These are phyloP conservation scores for Rhynchomys soricoides DNA, from an alignment of 2,113 vertebrate genomes.

Conservation along the genomic window DNA sequence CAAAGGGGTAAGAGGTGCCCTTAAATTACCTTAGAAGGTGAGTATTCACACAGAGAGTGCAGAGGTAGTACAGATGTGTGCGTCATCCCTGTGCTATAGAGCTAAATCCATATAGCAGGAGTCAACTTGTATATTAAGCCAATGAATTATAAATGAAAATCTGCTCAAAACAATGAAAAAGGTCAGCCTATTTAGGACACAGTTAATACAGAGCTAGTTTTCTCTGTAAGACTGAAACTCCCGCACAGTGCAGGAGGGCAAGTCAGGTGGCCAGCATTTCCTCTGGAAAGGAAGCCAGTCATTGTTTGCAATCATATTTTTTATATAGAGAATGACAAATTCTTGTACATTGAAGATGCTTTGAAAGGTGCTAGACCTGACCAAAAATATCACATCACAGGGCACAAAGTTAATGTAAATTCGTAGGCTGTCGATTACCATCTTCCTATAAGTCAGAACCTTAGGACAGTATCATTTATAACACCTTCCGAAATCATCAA, in stretches of 20 bases:
- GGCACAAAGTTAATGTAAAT: not conserved
- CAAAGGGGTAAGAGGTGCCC: not conserved
- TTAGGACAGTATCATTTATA: not conserved
- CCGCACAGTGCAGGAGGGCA: not conserved
- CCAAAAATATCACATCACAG: not conserved
- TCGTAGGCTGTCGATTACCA: not conserved
- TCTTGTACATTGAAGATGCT: not conserved
- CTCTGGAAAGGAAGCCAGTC: not conserved
- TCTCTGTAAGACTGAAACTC: not conserved
- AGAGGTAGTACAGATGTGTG: not conserved
- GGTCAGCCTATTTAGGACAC: not conserved
- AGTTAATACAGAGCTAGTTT: not conserved
- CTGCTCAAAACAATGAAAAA: not conserved
- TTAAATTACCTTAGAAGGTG: not conserved
- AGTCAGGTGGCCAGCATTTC: not conserved
- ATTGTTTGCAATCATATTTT: not conserved
- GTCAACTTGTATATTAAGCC: not conserved
- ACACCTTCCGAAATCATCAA: not conserved
- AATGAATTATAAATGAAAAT: not conserved
- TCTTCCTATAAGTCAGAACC: not conserved
- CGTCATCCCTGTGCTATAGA: not conserved
- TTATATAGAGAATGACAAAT: not conserved
- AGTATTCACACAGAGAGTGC: not conserved
- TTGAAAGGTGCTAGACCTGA: not conserved
- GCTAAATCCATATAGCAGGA: not conserved